Conservation (phyloP, 2,113 vertebrate genomes). For the Anas platyrhynchos region DNA sequence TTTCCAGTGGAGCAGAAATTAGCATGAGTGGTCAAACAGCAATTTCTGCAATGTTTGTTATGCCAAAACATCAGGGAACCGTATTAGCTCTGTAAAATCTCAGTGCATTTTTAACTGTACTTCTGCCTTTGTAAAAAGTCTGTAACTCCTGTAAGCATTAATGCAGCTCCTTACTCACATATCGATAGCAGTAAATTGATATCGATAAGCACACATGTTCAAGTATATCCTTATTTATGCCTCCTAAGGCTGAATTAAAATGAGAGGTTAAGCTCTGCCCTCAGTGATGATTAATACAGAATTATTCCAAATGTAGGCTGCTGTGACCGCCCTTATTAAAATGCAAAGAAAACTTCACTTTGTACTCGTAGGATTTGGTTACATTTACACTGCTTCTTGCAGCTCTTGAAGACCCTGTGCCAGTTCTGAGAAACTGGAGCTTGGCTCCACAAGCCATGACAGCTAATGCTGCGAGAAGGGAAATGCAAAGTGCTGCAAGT, state of each 20-base stretch:
- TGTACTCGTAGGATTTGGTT: background rate
- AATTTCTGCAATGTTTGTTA: background rate
- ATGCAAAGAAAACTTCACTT: background rate
- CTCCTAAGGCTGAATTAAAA: background rate
- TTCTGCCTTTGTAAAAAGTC: background rate
- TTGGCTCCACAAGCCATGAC: background rate
- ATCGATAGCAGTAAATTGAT: background rate
- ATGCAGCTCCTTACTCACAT: background rate
- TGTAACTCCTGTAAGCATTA: background rate
- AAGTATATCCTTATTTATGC: background rate
- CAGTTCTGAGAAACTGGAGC: background rate
- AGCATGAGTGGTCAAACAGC: background rate
- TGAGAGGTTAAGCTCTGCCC: background rate
- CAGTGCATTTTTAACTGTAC: background rate
- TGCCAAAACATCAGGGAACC: background rate
- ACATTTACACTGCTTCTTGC: background rate
- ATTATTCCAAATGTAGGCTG: background rate
- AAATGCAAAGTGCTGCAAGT: background rate
- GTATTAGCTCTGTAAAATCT: background rate
- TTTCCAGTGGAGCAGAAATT: background rate
- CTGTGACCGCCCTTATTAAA: background rate
- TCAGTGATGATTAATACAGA: background rate
- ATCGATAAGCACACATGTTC: background rate
- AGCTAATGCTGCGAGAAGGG: background rate
- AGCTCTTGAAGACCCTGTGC: background rate